Evolutionary conservation across 2,113 vertebrate species (phyloP).

Genomic region (Girardinichthys multiradiatus): DNA sequence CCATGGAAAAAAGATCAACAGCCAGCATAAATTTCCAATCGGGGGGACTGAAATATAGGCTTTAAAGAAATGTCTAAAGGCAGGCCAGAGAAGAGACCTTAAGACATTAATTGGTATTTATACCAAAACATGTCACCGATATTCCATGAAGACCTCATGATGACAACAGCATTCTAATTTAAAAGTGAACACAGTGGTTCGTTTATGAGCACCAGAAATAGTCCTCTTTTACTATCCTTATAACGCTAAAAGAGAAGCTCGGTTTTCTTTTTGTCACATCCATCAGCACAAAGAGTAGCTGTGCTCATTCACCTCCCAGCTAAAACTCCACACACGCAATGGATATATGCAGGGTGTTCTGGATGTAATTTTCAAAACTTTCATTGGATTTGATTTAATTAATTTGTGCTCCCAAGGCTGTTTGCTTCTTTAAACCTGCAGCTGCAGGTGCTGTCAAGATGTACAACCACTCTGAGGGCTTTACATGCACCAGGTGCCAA

Average conservation of each 20-base stretch:
- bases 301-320: neutral
- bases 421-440: neutral
- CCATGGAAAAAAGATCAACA: neutral
- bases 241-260: neutral
- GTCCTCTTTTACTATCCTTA: neutral
- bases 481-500: neutral
- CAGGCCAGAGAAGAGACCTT: neutral
- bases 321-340: neutral
- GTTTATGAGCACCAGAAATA: neutral
- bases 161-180: neutral
- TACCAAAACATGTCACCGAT: neutral
- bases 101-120: neutral
- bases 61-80: neutral
- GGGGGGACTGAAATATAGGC: neutral
- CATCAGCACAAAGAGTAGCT: neutral
- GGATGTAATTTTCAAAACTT: slow-evolving; percentile 13
- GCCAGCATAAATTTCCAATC: neutral
- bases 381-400: slow-evolving; percentile 22
- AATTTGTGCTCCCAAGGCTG: neutral
- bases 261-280: neutral
- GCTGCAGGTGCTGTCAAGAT: slow-evolving; percentile 29
- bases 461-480: neutral
- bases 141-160: neutral
- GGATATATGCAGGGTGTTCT: neutral
- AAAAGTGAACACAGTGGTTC: neutral